Conservation (phyloP, 2,888 invertebrate species). For the Pomacea canaliculata region DNA sequence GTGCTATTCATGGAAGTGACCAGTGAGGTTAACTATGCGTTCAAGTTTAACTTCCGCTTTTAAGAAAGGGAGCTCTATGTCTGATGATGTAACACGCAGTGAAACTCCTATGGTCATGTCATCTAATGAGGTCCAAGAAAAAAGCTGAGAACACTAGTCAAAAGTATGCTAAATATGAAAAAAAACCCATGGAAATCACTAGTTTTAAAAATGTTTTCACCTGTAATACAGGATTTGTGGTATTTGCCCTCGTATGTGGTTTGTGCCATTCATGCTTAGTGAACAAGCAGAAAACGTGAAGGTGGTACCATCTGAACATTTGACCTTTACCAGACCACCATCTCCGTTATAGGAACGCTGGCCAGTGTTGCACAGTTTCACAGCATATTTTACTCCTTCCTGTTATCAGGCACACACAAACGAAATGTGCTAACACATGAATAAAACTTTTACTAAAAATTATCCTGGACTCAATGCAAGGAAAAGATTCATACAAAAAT, state of each 20-base stretch:
- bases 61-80: no score
- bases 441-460: no score
- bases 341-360: slow-evolving; percentile 95
- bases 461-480: no score
- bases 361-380: slow-evolving; percentile 89
- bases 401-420: slow-evolving; percentile 61
- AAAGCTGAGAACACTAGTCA: no score
- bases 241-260: slow-evolving; percentile 92
- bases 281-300: slow-evolving; percentile 93
- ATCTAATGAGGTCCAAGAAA: no score
- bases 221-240: slow-evolving; percentile 92
- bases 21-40: no score
- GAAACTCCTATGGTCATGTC: no score
- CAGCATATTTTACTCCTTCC: slow-evolving; percentile 90
- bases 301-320: slow-evolving; percentile 91
- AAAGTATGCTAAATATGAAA: no score
- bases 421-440: not conserved
- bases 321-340: slow-evolving; percentile 87
- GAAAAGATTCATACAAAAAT: not conserved
- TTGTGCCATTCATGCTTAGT: slow-evolving; percentile 96
- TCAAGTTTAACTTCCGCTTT: no score
- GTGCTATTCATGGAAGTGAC: no score
- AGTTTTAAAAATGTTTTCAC: slow-evolving; percentile 67
- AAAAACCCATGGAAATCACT: no score
- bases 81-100: no score